Percentiles rank a stretch among this genome's conserved stretches.
Conservation (phyloP, 2,888 invertebrate genomes). For the Agrilus cyanescens region DNA sequence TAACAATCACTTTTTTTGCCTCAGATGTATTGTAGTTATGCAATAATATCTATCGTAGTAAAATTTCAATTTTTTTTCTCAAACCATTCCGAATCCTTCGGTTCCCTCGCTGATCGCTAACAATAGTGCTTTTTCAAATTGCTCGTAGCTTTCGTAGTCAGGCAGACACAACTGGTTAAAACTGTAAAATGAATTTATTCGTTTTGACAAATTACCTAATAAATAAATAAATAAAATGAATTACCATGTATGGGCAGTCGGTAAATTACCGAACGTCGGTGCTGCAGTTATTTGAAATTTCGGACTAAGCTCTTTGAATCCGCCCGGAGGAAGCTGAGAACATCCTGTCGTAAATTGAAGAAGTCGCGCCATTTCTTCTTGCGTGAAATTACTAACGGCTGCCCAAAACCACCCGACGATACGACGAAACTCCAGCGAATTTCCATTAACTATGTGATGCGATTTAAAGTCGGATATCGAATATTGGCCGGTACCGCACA, state of each 20-base stretch:
- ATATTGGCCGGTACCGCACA: constrained; percentile 90
- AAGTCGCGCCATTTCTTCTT: constrained; percentile 84
- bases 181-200: constrained; percentile 38
- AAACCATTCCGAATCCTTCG: constrained; percentile 81
- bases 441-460: constrained; percentile 76
- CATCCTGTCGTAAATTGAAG: constrained; percentile 90
- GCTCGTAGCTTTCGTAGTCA: constrained; percentile 88
- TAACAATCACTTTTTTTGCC: no score
- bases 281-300: constrained; percentile 87
- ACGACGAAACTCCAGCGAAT: constrained; percentile 69
- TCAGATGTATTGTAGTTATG: no score
- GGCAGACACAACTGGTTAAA: constrained; percentile 94
- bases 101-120: constrained; percentile 91
- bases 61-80: constrained; percentile 15
- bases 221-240: constrained; percentile 17
- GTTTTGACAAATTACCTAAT: neutral
- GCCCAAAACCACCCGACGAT: constrained; percentile 88
- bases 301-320: constrained; percentile 80
- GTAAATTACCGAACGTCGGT: constrained; percentile 79
- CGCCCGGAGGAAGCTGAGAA: constrained; percentile 82
- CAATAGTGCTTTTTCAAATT: constrained; percentile 79
- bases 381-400: constrained; percentile 76
- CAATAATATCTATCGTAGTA: no score
- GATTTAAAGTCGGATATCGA: constrained; percentile 81
- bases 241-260: constrained; percentile 89